phyloP scores from a whole-genome alignment of 1,140 invertebrate species.

The Copidosoma floridanum region DNA sequence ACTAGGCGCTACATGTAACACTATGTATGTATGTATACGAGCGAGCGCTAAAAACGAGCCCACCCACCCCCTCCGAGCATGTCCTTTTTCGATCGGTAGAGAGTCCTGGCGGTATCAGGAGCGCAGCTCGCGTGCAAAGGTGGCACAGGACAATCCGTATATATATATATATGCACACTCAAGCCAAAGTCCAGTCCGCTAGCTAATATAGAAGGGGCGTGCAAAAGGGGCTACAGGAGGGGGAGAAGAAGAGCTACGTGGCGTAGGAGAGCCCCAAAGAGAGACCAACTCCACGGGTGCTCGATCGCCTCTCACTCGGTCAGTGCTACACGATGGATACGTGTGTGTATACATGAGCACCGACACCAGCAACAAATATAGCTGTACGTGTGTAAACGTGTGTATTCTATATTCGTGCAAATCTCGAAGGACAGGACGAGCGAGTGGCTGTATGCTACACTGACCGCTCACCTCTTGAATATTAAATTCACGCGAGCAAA shows the following conservation, averaged over 20 bases:
- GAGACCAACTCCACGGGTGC: background rate
- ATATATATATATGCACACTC: conserved; percentile 40
- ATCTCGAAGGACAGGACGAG: conserved; percentile 20
- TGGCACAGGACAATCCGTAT: conserved; percentile 56
- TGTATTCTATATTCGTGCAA: conserved; percentile 1
- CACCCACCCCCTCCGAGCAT: too few species aligned
- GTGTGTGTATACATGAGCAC: too few species aligned
- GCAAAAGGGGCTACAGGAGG: conserved; percentile 8
- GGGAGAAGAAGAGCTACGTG: background rate
- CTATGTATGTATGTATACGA: too few species aligned
- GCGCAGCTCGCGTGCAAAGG: conserved; percentile 39
- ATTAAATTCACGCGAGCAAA: conserved; percentile 5
- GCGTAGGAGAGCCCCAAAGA: conserved; percentile 20
- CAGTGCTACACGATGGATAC: too few species aligned
- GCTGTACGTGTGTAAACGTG: background rate
- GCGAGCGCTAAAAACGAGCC: too few species aligned
- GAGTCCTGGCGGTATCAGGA: conserved; percentile 52
- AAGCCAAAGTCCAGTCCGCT: conserved; percentile 22
- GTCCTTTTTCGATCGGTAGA: too few species aligned
- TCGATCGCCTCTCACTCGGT: conserved; percentile 18
- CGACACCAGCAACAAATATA: background rate
- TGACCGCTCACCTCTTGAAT: background rate
- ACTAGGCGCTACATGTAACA: too few species aligned
- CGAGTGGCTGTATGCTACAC: background rate
- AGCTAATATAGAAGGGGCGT: conserved; percentile 22